Evolutionary conservation across 53 echinoderm and acorn worm species (phyloP), one percentile per base, ranked within the genome.

Genomic region (Henricia sp.): DNA sequence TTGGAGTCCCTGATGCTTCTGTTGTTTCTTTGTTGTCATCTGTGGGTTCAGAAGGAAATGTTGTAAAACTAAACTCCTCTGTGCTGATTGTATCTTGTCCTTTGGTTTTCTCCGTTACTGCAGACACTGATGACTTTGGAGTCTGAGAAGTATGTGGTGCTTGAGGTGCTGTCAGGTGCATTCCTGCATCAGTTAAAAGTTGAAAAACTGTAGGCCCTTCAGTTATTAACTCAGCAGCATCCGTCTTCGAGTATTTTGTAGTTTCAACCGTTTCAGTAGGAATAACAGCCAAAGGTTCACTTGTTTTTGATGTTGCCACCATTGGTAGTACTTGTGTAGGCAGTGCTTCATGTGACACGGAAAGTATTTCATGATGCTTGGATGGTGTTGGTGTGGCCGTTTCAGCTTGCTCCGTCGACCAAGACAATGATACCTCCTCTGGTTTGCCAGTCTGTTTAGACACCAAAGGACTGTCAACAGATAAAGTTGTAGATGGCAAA

Each of bases 61-160:
- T 73, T 35, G 73, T 73, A 67, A 67, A 40, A 9, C 36, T 46
- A 34, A 53, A 52, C 35, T 46, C 40, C 21, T 67, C 68, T 21
- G 68, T 38, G 20, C 20, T 67, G n/a, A 67, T 75, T 70, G 70
- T 1, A 25, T 44, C 35, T 13, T 37, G 27, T n/a, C 28, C 4
- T 20, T 19, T 40, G 6, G n/a, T 16, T 30, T 16, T 37, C 1
- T 14, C 21, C 0, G 39, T 4, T 67, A 5, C 40, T 3, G n/a
- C 21, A 39, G 38, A 4, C 14, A 23, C 37, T 4, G n/a, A 20
- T 67, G 67, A 67, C 8, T 26, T 12, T 37, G 67, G 38, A 39
- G 23, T 67, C 21, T 4, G 19, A 56, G 56, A 56, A 33, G 30
- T 23, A 10, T 60, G 33, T 30, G 28, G 58, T 58, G 6, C 19